Base-by-base conservation (phyloP, 53 echinoderm and acorn worm genomes). In the Mesocentrotus franciscanus region DNA sequence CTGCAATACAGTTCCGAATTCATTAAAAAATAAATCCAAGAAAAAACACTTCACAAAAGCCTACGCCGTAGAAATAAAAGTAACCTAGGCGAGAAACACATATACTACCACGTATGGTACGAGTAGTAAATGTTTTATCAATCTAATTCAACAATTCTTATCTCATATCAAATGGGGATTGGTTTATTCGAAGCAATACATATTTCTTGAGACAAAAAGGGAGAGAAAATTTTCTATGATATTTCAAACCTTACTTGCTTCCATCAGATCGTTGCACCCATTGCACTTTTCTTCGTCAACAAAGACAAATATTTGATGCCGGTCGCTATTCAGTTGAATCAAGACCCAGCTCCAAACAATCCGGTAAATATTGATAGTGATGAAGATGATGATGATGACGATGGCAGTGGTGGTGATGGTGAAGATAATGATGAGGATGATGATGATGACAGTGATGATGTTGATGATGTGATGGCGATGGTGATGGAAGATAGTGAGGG, bases 221-320 rank as follows among this genome's bases (percentile, higher is more conserved):
- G 24, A 71, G 5, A 26, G n/a, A 27, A n/a, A 10, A 26, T 26
- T 29, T 27, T 11, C n/a, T 6, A n/a, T 71, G 71, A 61, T 61
- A 1, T 61, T 17, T 71, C 22, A 10, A 71, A 71, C 26, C 71
- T n/a, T n/a, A 71, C 22, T 87, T 27, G 57, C 56, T 84, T 49
- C 39, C 55, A 5, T 9, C 84, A 84, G 84, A 78, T 78, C 11
- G 16, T 15, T 85, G 85, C 85, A 9, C 56, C 85, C 0, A 16
- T 85, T 11, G 85, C 85, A 6, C 85, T 85, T 16, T 85, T 85
- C 85, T 85, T 85, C 26, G 55, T 85, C 85, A 85, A 49, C 10
- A 55, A 56, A 22, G 85, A 85, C 8, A 79, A 32, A 9, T 32
- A 79, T 32, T 79, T 79, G 33, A 79, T 33, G 79, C 79, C 79